These are phyloP conservation scores for Chymomyza procnemis DNA, from an alignment of 2,888 invertebrate genomes.

Conservation along the genomic window DNA sequence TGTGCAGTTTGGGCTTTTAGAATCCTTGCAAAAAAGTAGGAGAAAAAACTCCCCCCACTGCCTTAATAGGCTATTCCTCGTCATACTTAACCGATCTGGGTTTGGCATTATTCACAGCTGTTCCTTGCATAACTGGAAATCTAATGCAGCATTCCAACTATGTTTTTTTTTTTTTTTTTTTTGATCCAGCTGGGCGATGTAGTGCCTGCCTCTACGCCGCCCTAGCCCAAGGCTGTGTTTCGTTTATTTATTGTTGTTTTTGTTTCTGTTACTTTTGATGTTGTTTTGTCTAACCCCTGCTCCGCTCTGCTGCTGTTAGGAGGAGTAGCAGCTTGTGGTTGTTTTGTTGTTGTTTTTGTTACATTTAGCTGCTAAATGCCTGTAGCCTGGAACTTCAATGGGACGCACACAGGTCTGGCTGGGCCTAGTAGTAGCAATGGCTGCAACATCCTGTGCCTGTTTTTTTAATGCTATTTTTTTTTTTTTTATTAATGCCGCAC, in stretches of 20 bases:
- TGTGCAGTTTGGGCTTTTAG: too few relatives aligned
- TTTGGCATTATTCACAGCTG: neutral
- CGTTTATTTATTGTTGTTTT: neutral
- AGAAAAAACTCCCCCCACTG: too few relatives aligned
- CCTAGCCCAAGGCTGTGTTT: neutral
- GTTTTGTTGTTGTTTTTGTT: constrained; percentile 37
- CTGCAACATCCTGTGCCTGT: constrained; percentile 53
- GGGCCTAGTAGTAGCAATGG: constrained; percentile 22
- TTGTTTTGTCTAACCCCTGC: constrained; percentile 53
- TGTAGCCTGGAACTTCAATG: constrained; percentile 33
- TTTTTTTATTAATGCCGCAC: neutral
- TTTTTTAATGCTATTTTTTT: constrained; percentile 13
- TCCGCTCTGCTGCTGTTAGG: constrained; percentile 33
- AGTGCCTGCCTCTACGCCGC: neutral
- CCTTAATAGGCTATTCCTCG: neutral
- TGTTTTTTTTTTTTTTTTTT: too few relatives aligned
- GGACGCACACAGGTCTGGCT: constrained; percentile 7
- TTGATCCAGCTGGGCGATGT: neutral
- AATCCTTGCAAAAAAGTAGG: too few relatives aligned
- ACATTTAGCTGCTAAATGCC: constrained; percentile 48
- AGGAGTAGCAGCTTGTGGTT: constrained; percentile 37
- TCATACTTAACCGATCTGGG: neutral
- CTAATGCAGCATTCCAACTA: neutral
- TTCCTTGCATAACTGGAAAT: neutral
- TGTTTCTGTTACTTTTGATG: constrained; percentile 28